A percentile compares a stretch with the other conserved stretches of the same genome.
Evolutionary conservation across 2,113 vertebrate species (phyloP).

Genomic region (Tragelaphus buxtoni): DNA sequence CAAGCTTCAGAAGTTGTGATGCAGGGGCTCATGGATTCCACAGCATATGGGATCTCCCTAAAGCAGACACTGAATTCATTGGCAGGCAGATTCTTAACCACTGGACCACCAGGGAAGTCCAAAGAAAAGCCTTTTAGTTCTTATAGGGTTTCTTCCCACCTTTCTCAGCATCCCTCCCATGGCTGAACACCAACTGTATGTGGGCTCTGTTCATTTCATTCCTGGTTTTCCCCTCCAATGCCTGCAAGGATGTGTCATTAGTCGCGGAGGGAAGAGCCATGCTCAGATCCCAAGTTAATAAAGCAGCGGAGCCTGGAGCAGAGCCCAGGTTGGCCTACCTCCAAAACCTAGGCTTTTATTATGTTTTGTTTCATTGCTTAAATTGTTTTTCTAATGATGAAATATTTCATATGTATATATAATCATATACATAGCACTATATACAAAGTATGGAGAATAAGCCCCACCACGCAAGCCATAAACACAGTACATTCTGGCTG

Average conservation of each 20-base stretch:
- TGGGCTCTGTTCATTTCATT: not conserved
- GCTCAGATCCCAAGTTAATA: not conserved
- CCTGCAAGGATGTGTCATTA: not conserved
- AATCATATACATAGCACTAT: not conserved
- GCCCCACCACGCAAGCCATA: not conserved
- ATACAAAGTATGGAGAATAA: constrained; percentile 5
- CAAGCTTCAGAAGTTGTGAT: not conserved
- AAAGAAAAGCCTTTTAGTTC: not conserved
- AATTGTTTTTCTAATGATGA: constrained; percentile 55
- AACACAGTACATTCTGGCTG: too few relatives aligned
- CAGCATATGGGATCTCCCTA: not conserved
- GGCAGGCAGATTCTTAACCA: not conserved
- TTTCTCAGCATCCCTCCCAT: not conserved
- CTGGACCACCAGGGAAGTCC: not conserved
- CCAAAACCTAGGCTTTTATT: not conserved
- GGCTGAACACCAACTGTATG: not conserved
- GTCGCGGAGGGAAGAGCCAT: not conserved
- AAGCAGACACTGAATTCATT: not conserved
- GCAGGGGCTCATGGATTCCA: not conserved
- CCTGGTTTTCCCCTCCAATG: not conserved
- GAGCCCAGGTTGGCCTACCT: constrained; percentile 7
- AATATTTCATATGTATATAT: not conserved
- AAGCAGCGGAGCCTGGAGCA: not conserved
- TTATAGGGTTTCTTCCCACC: not conserved
- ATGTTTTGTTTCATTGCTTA: constrained; percentile 42